Conservation (phyloP, 2,113 vertebrate genomes). For the Mormyrus lacerda region DNA sequence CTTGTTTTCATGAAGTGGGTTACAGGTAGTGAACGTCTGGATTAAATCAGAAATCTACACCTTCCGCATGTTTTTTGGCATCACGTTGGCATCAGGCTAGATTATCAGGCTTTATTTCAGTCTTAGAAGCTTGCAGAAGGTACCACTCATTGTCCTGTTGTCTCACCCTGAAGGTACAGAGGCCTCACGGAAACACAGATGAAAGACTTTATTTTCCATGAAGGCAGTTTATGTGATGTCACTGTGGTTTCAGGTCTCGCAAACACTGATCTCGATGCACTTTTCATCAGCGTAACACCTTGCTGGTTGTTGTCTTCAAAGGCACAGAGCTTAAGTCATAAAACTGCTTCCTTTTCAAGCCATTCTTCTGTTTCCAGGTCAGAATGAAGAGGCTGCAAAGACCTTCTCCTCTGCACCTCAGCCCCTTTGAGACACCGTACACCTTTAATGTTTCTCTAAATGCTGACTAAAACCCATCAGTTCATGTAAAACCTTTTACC, state of each 20-base stretch:
- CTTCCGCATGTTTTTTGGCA: not conserved
- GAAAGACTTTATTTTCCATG: constrained; percentile 25
- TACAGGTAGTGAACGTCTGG: not conserved
- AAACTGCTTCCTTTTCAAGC: not conserved
- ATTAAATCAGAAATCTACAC: not conserved
- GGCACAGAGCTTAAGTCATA: too few relatives aligned
- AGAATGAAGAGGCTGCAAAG: not conserved
- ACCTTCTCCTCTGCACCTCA: not conserved
- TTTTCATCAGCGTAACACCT: not conserved
- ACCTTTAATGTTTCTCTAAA: not conserved
- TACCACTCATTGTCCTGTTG: not conserved
- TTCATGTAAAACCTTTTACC: not conserved
- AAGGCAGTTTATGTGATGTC: not conserved
- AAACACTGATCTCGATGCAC: not conserved
- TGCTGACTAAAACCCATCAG: not conserved
- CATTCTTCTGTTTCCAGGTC: not conserved
- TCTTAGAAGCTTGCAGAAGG: not conserved
- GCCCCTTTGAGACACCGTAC: not conserved
- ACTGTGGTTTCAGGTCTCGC: constrained; percentile 18
- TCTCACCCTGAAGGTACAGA: not conserved
- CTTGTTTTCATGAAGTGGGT: not conserved
- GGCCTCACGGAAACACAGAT: not conserved
- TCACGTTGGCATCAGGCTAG: not conserved
- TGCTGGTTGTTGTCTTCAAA: not conserved
- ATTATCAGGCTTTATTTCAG: too few relatives aligned